These are phyloP conservation scores for Andrena cerasifolii DNA, from an alignment of 1,140 invertebrate species.

Conservation along the genomic window DNA sequence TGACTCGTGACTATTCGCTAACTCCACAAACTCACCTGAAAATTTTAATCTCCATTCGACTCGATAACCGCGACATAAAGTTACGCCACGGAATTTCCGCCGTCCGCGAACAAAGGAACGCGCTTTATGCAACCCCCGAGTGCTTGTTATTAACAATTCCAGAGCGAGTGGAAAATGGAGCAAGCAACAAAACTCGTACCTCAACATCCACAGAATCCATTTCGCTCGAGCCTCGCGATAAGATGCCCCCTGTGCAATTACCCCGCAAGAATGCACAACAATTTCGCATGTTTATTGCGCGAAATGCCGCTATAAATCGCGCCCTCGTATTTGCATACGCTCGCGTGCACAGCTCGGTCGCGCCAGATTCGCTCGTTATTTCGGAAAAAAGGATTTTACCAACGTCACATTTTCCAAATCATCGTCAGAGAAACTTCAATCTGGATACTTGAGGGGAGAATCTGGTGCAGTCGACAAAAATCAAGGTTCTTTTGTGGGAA, in stretches of 20 bases:
- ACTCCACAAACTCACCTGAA: neutral
- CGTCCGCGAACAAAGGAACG: slow-evolving; percentile 22
- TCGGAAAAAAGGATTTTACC: neutral
- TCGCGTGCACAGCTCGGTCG: slow-evolving; percentile 1
- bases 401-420: neutral
- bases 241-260: neutral
- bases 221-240: neutral
- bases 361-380: neutral
- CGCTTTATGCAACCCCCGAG: neutral
- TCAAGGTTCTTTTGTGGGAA: too few species aligned
- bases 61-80: neutral
- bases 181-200: neutral
- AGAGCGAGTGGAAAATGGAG: neutral
- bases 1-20: neutral
- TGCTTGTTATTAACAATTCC: neutral
- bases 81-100: slow-evolving; percentile 4
- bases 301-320: neutral
- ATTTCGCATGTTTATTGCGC: slow-evolving; percentile 1
- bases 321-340: neutral
- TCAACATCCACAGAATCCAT: neutral
- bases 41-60: neutral
- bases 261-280: neutral
- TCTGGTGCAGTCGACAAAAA: too few species aligned
- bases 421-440: too few species aligned
- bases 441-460: too few species aligned